A percentile compares a stretch with the other conserved stretches of the same genome.
These are phyloP conservation scores for Ectemnius lituratus DNA, from an alignment of 2,888 invertebrate genomes.

Conservation along the genomic window DNA sequence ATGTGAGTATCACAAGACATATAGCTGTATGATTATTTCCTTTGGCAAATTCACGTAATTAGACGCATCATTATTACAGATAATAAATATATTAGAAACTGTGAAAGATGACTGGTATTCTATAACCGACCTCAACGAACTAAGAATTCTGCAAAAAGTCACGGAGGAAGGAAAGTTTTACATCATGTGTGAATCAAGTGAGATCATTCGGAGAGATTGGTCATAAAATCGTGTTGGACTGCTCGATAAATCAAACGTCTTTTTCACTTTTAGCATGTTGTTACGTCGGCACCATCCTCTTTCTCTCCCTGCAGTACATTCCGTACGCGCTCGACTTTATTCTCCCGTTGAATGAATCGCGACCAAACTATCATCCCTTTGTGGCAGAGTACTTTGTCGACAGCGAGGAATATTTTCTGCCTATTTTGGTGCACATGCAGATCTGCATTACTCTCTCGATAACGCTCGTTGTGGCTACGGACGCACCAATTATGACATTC, in stretches of 20 bases:
- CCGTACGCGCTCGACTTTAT: slow-evolving; percentile 13
- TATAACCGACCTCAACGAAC: neutral
- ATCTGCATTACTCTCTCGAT: neutral
- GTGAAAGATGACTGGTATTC: neutral
- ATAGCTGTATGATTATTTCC: neutral
- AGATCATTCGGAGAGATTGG: neutral
- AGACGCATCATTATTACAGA: neutral
- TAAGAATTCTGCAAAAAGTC: neutral
- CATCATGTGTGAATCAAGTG: neutral
- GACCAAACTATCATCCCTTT: slow-evolving; percentile 2
- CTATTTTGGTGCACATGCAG: slow-evolving; percentile 3
- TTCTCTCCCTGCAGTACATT: slow-evolving; percentile 6
- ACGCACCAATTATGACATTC: neutral
- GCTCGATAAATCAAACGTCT: neutral
- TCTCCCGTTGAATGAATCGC: slow-evolving; percentile 21
- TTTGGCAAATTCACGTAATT: neutral
- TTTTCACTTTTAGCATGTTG: neutral
- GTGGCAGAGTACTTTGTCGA: slow-evolving; percentile 24
- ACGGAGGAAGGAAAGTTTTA: neutral
- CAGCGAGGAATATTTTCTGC: slow-evolving; percentile 10
- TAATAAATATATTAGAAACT: neutral
- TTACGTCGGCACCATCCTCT: neutral
- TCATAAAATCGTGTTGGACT: neutral
- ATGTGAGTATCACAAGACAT: neutral
- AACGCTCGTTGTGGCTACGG: neutral